Evolutionary conservation across 2,113 vertebrate species (phyloP).

Genomic region (Tyrannus savana): DNA sequence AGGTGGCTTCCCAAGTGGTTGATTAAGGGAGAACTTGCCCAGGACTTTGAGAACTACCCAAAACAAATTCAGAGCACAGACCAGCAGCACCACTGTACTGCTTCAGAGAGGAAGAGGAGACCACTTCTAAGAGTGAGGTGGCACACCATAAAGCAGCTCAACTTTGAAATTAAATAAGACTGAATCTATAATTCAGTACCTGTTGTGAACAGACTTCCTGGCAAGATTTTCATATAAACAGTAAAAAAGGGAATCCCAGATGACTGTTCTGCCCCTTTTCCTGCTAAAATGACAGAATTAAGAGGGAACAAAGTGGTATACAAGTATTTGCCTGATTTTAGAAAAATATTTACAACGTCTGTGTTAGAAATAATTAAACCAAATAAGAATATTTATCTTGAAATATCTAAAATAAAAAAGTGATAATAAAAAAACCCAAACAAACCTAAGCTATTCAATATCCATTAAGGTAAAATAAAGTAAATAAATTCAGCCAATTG

Average conservation of each 20-base stretch:
- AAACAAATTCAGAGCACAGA: neutral
- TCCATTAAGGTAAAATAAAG: constrained; percentile 68
- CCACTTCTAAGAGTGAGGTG: neutral
- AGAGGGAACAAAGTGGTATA: neutral
- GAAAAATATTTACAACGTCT: constrained; percentile 39
- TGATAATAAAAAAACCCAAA: neutral
- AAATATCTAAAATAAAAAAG: neutral
- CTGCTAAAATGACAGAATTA: neutral
- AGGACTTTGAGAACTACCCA: neutral
- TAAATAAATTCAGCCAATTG: constrained; percentile 73
- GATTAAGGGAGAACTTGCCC: neutral
- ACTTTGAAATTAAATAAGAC: neutral
- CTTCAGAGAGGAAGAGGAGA: neutral
- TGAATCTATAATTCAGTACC: constrained; percentile 40
- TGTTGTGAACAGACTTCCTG: constrained; percentile 1
- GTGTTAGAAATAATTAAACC: neutral
- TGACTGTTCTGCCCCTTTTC: constrained; percentile 9
- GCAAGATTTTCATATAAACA: constrained; percentile 3
- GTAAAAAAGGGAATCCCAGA: constrained; percentile 1
- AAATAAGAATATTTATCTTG: neutral
- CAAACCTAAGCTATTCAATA: constrained; percentile 49
- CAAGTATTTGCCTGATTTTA: neutral
- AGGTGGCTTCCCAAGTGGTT: neutral
- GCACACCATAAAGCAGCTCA: neutral
- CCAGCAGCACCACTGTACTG: neutral